Evolutionary conservation across 2,888 invertebrate genomes (phyloP).

Genomic region (Keiferia lycopersicella): DNA sequence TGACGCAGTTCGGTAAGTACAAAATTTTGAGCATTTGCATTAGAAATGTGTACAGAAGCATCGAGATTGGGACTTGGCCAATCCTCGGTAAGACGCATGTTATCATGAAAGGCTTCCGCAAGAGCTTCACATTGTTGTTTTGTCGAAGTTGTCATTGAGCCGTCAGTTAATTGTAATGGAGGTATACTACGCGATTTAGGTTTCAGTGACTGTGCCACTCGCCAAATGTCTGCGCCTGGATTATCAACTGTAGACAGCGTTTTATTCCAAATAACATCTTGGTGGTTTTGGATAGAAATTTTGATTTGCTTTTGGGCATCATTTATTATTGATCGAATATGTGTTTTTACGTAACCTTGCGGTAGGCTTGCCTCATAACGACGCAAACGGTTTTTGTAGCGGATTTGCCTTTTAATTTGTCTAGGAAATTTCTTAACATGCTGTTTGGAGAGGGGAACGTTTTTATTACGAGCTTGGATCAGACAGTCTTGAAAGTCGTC

Average conservation of each 20-base stretch:
- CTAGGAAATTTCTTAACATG: conserved; percentile 2
- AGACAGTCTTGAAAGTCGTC: neutral
- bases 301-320: conserved; percentile 8
- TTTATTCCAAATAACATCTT: conserved; percentile 22
- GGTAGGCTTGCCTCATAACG: neutral
- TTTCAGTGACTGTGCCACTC: conserved; percentile 13
- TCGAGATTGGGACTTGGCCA: conserved; percentile 16
- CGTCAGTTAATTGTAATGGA: conserved; percentile 11
- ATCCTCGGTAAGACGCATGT: conserved; percentile 25
- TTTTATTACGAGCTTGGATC: conserved; percentile 17
- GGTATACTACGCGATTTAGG: conserved; percentile 22
- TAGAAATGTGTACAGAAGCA: conserved; percentile 11
- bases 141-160: conserved; percentile 2
- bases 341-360: neutral
- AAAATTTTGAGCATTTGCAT: neutral
- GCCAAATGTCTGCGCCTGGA: conserved; percentile 26
- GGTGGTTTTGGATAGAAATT: neutral
- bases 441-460: neutral
- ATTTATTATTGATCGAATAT: conserved; percentile 19
- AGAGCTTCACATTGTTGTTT: conserved; percentile 24
- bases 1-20: neutral
- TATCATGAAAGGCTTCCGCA: conserved; percentile 20
- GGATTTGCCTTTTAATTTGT: conserved; percentile 20
- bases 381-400: conserved; percentile 18
- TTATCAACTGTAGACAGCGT: conserved; percentile 26